Conservation (phyloP, 2,113 vertebrate species). For the Gasterosteus nipponicus region DNA sequence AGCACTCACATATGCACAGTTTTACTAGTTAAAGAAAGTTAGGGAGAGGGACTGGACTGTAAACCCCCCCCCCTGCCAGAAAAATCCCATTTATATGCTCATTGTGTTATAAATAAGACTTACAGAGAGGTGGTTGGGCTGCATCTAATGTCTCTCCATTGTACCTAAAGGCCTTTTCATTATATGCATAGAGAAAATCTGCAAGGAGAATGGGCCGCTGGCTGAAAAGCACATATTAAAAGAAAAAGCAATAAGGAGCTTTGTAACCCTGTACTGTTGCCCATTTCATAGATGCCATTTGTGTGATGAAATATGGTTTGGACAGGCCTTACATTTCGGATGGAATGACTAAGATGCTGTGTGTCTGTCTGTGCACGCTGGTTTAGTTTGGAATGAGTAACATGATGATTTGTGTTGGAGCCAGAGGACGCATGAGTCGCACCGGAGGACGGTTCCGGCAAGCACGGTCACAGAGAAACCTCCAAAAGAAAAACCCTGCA, state of each 20-base stretch:
- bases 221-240: slow-evolving; percentile 26
- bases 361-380: slow-evolving; percentile 10
- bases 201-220: slow-evolving; percentile 3
- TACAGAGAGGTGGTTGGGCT: no score
- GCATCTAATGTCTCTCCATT: background rate
- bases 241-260: slow-evolving; percentile 17
- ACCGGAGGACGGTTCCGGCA: slow-evolving; percentile 27
- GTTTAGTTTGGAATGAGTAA: slow-evolving; percentile 52
- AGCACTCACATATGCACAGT: background rate
- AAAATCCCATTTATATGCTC: no score
- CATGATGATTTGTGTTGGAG: slow-evolving; percentile 40
- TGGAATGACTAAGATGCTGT: slow-evolving; percentile 56
- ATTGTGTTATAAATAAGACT: no score
- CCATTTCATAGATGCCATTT: slow-evolving; percentile 25
- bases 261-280: slow-evolving; percentile 25
- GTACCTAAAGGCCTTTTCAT: slow-evolving; percentile 17
- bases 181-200: slow-evolving; percentile 10
- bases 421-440: slow-evolving; percentile 64
- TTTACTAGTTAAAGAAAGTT: slow-evolving; percentile 5
- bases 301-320: slow-evolving; percentile 37
- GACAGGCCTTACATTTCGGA: slow-evolving; percentile 39
- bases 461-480: slow-evolving; percentile 17
- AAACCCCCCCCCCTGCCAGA: background rate
- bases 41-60: background rate
- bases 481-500: slow-evolving; percentile 5